phyloP scores from a whole-genome alignment of 2,888 invertebrate species.

The Lottia gigantea region DNA sequence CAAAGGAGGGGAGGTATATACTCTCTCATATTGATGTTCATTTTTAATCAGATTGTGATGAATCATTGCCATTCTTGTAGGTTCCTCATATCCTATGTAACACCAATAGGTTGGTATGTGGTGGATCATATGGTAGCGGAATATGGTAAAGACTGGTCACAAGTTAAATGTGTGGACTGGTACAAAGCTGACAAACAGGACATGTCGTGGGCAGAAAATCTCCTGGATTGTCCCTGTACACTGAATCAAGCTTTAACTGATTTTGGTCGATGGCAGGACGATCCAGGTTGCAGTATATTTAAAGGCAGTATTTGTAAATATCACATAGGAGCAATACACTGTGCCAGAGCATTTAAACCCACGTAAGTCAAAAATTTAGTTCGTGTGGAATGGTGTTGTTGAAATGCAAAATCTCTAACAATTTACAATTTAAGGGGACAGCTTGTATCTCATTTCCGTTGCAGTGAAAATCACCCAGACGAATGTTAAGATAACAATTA shows the following conservation, averaged over 20 bases:
- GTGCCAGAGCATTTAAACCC: conserved; percentile 89
- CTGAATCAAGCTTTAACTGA: conserved; percentile 90
- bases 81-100: conserved; percentile 38
- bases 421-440: too few species aligned
- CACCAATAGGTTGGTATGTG: conserved; percentile 59
- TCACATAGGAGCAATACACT: conserved; percentile 90
- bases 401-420: too few species aligned
- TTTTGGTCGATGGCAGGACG: conserved; percentile 89
- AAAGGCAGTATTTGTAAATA: conserved; percentile 73
- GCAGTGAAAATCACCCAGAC: too few species aligned
- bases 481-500: too few species aligned
- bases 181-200: conserved; percentile 89
- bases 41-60: too few species aligned
- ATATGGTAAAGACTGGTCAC: conserved; percentile 84
- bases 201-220: conserved; percentile 76
- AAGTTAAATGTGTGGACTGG: conserved; percentile 89
- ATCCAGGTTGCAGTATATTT: conserved; percentile 71
- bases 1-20: too few species aligned
- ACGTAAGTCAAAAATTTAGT: conserved; percentile 77
- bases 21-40: too few species aligned
- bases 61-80: conserved; percentile 27
- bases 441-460: too few species aligned
- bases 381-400: too few species aligned
- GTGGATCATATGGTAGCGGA: conserved; percentile 34
- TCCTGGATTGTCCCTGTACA: conserved; percentile 83